phyloP scores from a whole-genome alignment of 1,140 invertebrate genomes.

The Gonatopus flavifemur region DNA sequence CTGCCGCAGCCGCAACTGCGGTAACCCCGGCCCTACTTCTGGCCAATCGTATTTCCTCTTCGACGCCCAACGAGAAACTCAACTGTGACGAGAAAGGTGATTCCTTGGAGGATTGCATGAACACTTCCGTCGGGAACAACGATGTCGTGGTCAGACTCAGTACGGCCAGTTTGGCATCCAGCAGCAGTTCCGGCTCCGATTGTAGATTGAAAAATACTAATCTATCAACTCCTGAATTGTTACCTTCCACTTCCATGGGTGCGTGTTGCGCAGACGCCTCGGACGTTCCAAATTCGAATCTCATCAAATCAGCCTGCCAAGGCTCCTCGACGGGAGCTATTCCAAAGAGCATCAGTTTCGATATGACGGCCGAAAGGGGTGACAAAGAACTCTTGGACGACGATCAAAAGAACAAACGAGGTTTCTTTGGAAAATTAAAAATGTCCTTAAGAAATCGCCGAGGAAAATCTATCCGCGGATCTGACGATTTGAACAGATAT shows the following conservation, averaged over 20 bases:
- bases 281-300: conserved; percentile 25
- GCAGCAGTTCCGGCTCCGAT: conserved; percentile 55
- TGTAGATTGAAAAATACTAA: conserved; percentile 36
- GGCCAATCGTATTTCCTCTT: conserved; percentile 43
- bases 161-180: conserved; percentile 57
- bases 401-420: conserved; percentile 63
- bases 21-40: conserved; percentile 36
- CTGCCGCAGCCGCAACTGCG: conserved; percentile 16
- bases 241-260: conserved; percentile 26
- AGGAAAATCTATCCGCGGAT: conserved; percentile 57
- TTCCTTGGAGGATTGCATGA: too few relatives aligned
- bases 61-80: conserved; percentile 28
- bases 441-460: conserved; percentile 69
- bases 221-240: conserved; percentile 21
- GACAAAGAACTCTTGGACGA: conserved; percentile 67
- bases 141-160: conserved; percentile 52
- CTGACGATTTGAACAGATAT: conserved; percentile 55
- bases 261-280: conserved; percentile 29
- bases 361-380: conserved; percentile 83
- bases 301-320: conserved; percentile 59
- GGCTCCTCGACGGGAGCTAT: conserved; percentile 80
- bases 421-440: conserved; percentile 71
- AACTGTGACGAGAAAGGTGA: conserved; percentile 29
- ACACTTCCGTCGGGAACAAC: conserved; percentile 15
- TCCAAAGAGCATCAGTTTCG: conserved; percentile 89